A percentile compares a stretch with the other conserved stretches of the same genome.
Evolutionary conservation across 37 sponge, comb jelly and placozoan genomes (phyloP).

Genomic region (Ephydatia muelleri): DNA sequence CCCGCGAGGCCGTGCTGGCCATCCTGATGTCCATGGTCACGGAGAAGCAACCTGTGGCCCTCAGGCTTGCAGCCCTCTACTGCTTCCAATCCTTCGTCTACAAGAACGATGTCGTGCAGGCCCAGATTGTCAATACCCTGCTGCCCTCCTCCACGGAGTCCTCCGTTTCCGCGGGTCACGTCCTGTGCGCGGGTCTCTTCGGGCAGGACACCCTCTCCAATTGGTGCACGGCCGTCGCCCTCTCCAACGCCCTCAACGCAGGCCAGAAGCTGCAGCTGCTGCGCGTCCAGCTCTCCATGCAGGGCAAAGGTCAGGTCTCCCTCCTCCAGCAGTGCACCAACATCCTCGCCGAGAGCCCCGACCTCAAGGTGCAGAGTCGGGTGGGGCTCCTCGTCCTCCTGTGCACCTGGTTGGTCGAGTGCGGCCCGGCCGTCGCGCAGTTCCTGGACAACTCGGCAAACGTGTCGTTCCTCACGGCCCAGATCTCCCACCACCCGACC

Average conservation of each 20-base stretch:
- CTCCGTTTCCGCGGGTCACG: constrained; percentile 85
- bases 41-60: constrained; percentile 82
- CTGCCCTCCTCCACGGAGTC: constrained; percentile 71
- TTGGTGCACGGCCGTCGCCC: constrained; percentile 75
- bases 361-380: constrained; percentile 58
- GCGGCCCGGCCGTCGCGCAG: constrained; percentile 68
- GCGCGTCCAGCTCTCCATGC: constrained; percentile 84
- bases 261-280: constrained; percentile 73
- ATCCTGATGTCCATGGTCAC: constrained; percentile 92
- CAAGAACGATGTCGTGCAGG: constrained; percentile 78
- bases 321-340: constrained; percentile 73
- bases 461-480: constrained; percentile 74
- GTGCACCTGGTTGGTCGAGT: constrained; percentile 77
- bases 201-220: constrained; percentile 71
- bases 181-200: constrained; percentile 92
- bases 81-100: constrained; percentile 88
- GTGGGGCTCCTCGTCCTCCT: constrained; percentile 84
- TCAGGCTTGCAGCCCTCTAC: constrained; percentile 85
- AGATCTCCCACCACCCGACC: constrained; percentile 55
- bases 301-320: constrained; percentile 71
- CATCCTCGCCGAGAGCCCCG: constrained; percentile 37
- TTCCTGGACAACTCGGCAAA: constrained; percentile 72
- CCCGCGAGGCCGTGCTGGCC: constrained; percentile 78
- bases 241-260: constrained; percentile 58
- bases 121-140: constrained; percentile 81